phyloP scores from a whole-genome alignment of 2,113 vertebrate species.

The Trinectes maculatus region DNA sequence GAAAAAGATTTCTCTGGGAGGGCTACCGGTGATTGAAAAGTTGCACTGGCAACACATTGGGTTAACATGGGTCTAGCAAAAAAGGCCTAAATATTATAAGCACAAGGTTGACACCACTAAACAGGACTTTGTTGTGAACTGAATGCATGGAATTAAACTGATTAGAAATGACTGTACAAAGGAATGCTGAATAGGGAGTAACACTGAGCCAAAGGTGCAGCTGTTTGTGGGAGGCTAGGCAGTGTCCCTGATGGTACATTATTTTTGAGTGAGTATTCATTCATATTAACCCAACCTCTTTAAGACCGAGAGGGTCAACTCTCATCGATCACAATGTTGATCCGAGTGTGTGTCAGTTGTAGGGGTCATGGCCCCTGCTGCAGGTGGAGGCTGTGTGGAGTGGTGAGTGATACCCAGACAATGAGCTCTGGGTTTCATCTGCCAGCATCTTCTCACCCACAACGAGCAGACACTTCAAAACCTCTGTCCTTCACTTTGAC shows the following conservation, averaged over 20 bases:
- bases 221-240: slow-evolving; percentile 31
- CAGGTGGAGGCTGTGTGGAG: slow-evolving; percentile 19
- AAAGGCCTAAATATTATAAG: background rate
- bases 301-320: slow-evolving; percentile 38
- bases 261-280: slow-evolving; percentile 30
- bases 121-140: slow-evolving; percentile 1
- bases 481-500: slow-evolving; percentile 27
- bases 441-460: background rate
- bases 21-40: background rate
- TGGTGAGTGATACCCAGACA: slow-evolving; percentile 5
- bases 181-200: background rate
- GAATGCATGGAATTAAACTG: background rate
- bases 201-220: slow-evolving; percentile 41
- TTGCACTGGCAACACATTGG: slow-evolving; percentile 2
- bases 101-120: background rate
- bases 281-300: slow-evolving; percentile 24
- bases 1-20: slow-evolving; percentile 11
- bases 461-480: slow-evolving; percentile 1
- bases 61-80: background rate
- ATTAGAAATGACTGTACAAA: slow-evolving; percentile 10
- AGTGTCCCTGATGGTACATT: slow-evolving; percentile 23
- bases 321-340: slow-evolving; percentile 61
- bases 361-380: slow-evolving; percentile 33
- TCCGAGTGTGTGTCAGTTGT: slow-evolving; percentile 37
- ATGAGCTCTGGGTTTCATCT: slow-evolving; percentile 8